phyloP scores from a whole-genome alignment of 2,888 invertebrate genomes.

The Morpho helenor region DNA sequence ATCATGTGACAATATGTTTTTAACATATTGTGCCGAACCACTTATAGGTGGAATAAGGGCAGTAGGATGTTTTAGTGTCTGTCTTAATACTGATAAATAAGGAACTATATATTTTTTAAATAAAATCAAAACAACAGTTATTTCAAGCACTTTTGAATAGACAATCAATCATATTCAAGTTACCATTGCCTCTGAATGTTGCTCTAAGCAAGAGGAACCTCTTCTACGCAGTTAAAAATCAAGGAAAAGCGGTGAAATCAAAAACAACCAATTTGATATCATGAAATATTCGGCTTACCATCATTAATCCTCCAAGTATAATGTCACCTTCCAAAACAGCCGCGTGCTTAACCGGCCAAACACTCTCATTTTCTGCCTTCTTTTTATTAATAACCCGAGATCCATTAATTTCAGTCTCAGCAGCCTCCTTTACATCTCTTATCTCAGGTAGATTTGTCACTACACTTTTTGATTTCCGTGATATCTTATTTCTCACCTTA shows the following conservation, averaged over 20 bases:
- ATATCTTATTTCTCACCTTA: conserved; percentile 16
- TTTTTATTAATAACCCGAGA: conserved; percentile 29
- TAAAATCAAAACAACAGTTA: too few species aligned
- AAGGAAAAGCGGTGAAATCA: neutral
- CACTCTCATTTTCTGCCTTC: conserved; percentile 36
- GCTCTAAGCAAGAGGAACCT: neutral
- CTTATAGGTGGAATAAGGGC: too few species aligned
- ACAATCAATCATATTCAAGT: too few species aligned
- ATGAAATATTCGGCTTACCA: conserved; percentile 73
- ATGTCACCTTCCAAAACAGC: conserved; percentile 91
- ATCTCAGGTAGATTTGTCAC: conserved; percentile 1
- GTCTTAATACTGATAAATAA: too few species aligned
- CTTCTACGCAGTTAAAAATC: neutral
- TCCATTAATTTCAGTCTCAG: conserved; percentile 21
- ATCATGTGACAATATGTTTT: too few species aligned
- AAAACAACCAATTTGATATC: neutral
- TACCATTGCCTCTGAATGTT: too few species aligned
- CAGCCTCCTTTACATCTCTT: neutral
- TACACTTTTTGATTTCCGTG: conserved; percentile 32
- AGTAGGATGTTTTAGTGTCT: too few species aligned
- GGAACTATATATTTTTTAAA: too few species aligned
- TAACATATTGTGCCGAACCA: too few species aligned
- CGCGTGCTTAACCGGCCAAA: conserved; percentile 88
- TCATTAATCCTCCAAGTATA: conserved; percentile 92
- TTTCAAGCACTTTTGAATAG: too few species aligned